Evolutionary conservation across 2,888 invertebrate species (phyloP).

Genomic region (Gordius sp.): DNA sequence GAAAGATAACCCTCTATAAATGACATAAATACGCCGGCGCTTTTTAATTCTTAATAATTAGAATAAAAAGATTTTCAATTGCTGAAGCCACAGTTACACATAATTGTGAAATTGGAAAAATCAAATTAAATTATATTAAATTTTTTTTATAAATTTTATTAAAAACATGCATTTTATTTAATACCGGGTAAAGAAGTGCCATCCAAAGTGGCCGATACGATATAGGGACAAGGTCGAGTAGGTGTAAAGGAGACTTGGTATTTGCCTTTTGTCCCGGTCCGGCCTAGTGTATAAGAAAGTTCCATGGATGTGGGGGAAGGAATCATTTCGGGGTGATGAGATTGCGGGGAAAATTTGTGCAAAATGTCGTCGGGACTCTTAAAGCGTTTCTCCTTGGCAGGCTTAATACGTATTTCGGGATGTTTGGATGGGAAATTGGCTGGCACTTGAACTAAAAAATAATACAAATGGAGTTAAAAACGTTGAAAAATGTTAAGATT

Average conservation of each 20-base stretch:
- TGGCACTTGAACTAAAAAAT: too few species aligned
- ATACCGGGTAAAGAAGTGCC: conserved; percentile 11
- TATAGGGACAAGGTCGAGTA: not conserved
- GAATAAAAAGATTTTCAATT: too few species aligned
- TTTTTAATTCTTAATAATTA: too few species aligned
- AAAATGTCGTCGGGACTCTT: not conserved
- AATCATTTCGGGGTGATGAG: not conserved
- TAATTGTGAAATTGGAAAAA: too few species aligned
- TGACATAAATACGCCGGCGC: too few species aligned
- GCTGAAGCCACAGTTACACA: too few species aligned
- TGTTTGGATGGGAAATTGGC: not conserved
- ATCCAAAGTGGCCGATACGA: not conserved
- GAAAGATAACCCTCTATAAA: too few species aligned
- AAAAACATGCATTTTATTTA: not conserved
- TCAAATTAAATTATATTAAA: not conserved
- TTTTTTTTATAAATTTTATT: not conserved
- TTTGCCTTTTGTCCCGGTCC: not conserved
- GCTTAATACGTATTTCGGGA: not conserved
- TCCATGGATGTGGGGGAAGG: not conserved
- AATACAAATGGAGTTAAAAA: too few species aligned
- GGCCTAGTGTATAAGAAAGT: not conserved
- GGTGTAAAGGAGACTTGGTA: conserved; percentile 17
- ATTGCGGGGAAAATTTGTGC: not conserved
- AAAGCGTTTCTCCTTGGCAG: not conserved
- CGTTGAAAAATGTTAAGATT: too few species aligned